These are phyloP conservation scores for Rhea americana DNA, from an alignment of 2,113 vertebrate genomes.

Conservation along the genomic window DNA sequence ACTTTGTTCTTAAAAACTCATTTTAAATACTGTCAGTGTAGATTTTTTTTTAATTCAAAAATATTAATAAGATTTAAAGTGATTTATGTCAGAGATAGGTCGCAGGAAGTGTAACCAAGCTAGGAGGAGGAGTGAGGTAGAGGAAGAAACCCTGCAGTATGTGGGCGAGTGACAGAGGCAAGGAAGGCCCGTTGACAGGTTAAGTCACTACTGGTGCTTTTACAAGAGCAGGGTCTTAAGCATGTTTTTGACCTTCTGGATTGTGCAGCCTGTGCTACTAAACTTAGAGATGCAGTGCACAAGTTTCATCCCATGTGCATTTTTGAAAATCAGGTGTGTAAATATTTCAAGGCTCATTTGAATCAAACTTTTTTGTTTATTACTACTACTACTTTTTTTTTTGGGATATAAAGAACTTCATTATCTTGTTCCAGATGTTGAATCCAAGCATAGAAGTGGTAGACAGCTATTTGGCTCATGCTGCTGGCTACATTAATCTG, in stretches of 20 bases:
- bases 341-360: neutral
- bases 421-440: neutral
- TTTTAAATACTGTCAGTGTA: neutral
- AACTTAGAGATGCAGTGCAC: neutral
- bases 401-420: neutral
- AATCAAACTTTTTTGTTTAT: neutral
- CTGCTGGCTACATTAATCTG: slow-evolving; percentile 3
- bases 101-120: neutral
- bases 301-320: neutral
- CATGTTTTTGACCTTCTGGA: neutral
- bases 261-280: neutral
- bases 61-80: slow-evolving; percentile 18
- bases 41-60: neutral
- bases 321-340: neutral
- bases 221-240: neutral
- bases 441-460: neutral
- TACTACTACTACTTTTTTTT: neutral
- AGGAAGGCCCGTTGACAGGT: neutral
- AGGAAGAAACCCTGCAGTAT: neutral
- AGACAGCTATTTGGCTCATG: neutral
- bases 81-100: neutral
- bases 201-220: neutral
- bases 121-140: neutral
- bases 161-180: neutral
- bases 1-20: neutral